Base-by-base conservation (phyloP, 2,797 vertebrate genomes). In the Botia kubotai region DNA sequence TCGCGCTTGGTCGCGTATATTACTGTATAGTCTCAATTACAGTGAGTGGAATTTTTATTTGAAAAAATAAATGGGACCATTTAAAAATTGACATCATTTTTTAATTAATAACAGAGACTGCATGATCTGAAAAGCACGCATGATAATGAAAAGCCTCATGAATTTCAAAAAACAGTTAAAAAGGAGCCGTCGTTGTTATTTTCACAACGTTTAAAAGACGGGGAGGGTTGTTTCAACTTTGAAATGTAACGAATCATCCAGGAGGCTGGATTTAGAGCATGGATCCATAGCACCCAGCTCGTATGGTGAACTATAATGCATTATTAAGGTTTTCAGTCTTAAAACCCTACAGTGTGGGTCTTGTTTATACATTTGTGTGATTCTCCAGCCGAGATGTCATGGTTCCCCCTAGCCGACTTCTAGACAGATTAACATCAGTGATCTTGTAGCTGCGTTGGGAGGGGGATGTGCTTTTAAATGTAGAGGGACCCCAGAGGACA, bases 381-480 rank as follows among this genome's bases (percentile, higher is more conserved):
- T 76, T 68, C 69, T 71, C 68, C 74, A 79, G 43, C 80, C 77
- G 71, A 74, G 80, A 84, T 83, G 79, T 65, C 70, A 66, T 70
- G 14, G 77, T 73, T 72, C 70, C 79, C 80, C 67, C 79, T 82
- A 76, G 83, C 50, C 33, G 46, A 73, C 72, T 77, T 83, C 83
- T 83, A 72, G 72, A 43, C 67, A 83, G 81, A 85, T 83, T 70
- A 83, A 65, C 81, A 83, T 86, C 81, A 86, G 21, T 62, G 79
- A 60, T 66, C 55, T 71, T 53, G 75, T 70, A 63, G 36, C 73
- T 68, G 70, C 69, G 65, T 69, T 70, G 72, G 53, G 74, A 74
- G 73, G 77, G 83, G 82, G 83, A 57, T 75, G 77, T 79, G 60
- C 85, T 80, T 68, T 72, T 74, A 16, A 23, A 39, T 58, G 16